phyloP scores from a whole-genome alignment of 1,140 invertebrate species.

The Drosophila cardini region DNA sequence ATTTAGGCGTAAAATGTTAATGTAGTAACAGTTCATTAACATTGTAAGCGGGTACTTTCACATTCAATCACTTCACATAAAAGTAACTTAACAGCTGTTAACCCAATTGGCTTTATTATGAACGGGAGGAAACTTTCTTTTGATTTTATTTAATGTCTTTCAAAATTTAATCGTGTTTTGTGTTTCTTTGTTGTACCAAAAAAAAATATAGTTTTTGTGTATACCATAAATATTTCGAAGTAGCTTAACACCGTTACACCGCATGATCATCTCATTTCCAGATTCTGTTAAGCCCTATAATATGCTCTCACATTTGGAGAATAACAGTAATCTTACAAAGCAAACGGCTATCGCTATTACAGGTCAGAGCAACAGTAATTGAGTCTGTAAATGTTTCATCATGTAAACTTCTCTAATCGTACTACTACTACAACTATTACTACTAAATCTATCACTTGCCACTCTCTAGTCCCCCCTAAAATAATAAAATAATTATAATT shows the following conservation, averaged over 20 bases:
- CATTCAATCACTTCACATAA: conserved; percentile 7
- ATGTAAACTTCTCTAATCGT: conserved; percentile 50
- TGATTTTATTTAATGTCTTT: background rate
- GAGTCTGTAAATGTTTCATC: conserved; percentile 52
- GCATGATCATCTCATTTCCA: conserved; percentile 82
- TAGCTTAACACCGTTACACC: conserved; percentile 44
- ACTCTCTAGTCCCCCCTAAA: conserved; percentile 23
- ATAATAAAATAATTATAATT: conserved; percentile 3
- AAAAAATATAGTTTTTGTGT: conserved; percentile 18
- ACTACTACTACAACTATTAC: conserved; percentile 15
- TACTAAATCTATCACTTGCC: conserved; percentile 21
- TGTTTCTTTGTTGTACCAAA: conserved; percentile 9
- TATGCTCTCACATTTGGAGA: conserved; percentile 85
- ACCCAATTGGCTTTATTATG: background rate
- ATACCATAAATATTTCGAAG: conserved; percentile 25
- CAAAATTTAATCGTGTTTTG: background rate
- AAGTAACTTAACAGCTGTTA: background rate
- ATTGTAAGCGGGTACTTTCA: background rate
- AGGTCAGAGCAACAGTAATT: conserved; percentile 75
- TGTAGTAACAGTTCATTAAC: conserved; percentile 2
- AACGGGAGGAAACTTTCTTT: background rate
- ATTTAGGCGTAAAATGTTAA: conserved; percentile 7
- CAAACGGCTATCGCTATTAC: conserved; percentile 84
- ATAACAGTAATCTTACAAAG: conserved; percentile 83
- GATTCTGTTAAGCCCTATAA: conserved; percentile 84